These are phyloP conservation scores for Cosmopolites sordidus DNA, from an alignment of 2,888 invertebrate genomes.

Conservation along the genomic window DNA sequence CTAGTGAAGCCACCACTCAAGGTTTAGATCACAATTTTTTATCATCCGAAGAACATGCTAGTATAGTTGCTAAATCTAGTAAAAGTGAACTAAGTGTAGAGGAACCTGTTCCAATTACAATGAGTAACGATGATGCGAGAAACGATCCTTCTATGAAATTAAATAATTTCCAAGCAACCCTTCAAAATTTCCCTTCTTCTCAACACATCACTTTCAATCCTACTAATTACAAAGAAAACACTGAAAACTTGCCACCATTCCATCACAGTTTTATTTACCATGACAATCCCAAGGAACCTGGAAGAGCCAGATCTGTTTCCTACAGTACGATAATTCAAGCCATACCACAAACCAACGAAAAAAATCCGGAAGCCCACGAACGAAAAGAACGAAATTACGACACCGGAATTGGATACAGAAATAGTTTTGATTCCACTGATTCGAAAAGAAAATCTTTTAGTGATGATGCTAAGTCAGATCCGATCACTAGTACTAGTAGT, in stretches of 20 bases:
- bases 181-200: constrained; percentile 32
- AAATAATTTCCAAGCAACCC: constrained; percentile 35
- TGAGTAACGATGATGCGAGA: constrained; percentile 34
- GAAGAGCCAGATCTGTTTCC: constrained; percentile 52
- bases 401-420: constrained; percentile 24
- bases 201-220: constrained; percentile 47
- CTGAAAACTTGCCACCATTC: constrained; percentile 46
- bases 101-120: constrained; percentile 55
- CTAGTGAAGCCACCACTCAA: constrained; percentile 25
- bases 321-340: constrained; percentile 53
- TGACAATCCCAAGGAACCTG: constrained; percentile 42
- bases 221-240: constrained; percentile 46
- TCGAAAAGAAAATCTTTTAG: constrained; percentile 10
- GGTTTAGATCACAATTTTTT: constrained; percentile 31
- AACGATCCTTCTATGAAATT: constrained; percentile 25
- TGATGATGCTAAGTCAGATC: background rate
- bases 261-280: constrained; percentile 53
- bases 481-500: constrained; percentile 1
- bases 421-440: constrained; percentile 29
- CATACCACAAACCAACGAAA: constrained; percentile 36
- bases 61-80: constrained; percentile 53
- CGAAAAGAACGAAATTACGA: constrained; percentile 40
- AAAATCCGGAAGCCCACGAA: constrained; percentile 32
- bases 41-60: constrained; percentile 45
- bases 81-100: constrained; percentile 58